Conservation (phyloP, 92 coral and sea anemone species). For the Paramuricea clavata region DNA sequence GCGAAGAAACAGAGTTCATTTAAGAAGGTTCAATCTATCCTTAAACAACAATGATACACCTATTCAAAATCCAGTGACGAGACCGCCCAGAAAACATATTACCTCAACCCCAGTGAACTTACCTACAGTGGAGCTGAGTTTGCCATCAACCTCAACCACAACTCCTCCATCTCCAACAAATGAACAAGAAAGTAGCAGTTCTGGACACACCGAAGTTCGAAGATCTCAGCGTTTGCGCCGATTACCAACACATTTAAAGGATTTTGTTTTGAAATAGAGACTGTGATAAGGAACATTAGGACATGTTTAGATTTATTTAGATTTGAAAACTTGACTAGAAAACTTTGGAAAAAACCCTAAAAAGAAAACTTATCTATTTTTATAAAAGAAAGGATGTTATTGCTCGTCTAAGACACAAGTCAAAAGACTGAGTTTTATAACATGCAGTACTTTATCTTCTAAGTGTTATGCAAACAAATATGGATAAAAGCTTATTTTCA, state of each 20-base stretch:
- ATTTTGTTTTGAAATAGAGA: not conserved
- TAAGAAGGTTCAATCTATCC: not conserved
- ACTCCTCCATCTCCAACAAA: not conserved
- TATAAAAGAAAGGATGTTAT: not conserved
- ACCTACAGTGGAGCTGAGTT: not conserved
- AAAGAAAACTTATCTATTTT: no score
- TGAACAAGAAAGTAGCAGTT: not conserved
- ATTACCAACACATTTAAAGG: not conserved
- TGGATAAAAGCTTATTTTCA: conserved; percentile 37
- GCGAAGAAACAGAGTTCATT: conserved; percentile 24
- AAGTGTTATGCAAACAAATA: no score
- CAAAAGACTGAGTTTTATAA: no score
- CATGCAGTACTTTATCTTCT: conserved; percentile 54
- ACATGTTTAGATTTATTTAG: not conserved
- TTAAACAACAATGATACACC: not conserved
- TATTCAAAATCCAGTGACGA: not conserved
- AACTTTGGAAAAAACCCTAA: no score
- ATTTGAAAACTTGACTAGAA: no score
- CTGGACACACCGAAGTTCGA: not conserved
- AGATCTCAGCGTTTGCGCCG: not conserved
- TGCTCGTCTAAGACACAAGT: no score
- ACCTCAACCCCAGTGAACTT: not conserved
- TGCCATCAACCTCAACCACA: not conserved
- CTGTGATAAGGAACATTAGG: not conserved
- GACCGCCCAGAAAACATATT: not conserved